Base-by-base conservation (phyloP, 2,113 vertebrate species). In the Paradisaea rubra region DNA sequence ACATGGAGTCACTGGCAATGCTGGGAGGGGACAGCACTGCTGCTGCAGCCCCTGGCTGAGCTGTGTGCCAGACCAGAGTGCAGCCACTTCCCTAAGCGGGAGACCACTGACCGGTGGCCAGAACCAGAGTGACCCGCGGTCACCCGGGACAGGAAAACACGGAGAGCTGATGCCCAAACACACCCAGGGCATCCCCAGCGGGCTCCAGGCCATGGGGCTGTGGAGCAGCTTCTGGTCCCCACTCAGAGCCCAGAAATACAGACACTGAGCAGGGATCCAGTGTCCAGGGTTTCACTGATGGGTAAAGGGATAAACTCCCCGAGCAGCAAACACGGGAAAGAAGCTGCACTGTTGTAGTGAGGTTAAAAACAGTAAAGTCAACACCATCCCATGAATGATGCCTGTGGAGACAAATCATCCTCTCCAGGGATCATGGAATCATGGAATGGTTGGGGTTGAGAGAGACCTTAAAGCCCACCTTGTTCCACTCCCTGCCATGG, bases 21-120 rank as follows among this genome's bases (percentile, higher is more conserved):
- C 61, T 61, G 61, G 47, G 1, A 54, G 50, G 63, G n/a, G 30
- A 41, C 63, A 69, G 2, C 7, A 7, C 0, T 16, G 41, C 8
- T 73, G 59, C 73, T 30, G 17, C 56, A 74, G 50, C 22, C 54
- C 64, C 33, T 49, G 65, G 41, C n/a, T 35, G 41, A 69, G 78
- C 82, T n/a, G 45, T 1, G 35, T 16, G 50, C 22, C 66, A 57
- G 21, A 17, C 7, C 72, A 31, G 49, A 2, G 31, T 2, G 65
- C n/a, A 6, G n/a, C 1, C 27, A 23, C 9, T 3, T 19, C 73
- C 13, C 9, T 0, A 7, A 33, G 37, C 0, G 39, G 60, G 61
- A 50, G 14, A 22, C 25, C 6, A 33, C 5, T 15, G 1, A 39
- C 22, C 24, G 10, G 37, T 15, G 57, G 47, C 33, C 7, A 12